Conservation (phyloP, 2,888 invertebrate species). For the Heterodera filipjevi region DNA sequence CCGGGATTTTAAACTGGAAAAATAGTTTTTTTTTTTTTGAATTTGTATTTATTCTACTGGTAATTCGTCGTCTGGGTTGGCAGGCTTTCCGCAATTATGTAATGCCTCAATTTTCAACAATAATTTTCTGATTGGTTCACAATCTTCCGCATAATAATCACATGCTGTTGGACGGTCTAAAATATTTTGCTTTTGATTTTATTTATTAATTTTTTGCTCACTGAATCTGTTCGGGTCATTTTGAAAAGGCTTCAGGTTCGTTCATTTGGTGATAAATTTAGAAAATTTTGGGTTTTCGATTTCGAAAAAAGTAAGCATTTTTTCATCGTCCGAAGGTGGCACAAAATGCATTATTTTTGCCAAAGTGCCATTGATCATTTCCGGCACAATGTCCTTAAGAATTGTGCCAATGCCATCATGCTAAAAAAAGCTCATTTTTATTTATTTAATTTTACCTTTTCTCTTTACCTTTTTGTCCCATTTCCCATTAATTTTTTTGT, state of each 20-base stretch:
- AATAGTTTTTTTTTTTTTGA: too few relatives aligned
- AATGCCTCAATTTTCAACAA: too few relatives aligned
- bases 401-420: background rate
- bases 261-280: background rate
- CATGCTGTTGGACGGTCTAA: too few relatives aligned
- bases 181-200: too few relatives aligned
- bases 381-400: background rate
- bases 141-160: too few relatives aligned
- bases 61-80: too few relatives aligned
- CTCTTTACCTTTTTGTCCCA: too few relatives aligned
- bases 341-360: background rate
- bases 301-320: background rate
- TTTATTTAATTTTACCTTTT: background rate
- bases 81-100: too few relatives aligned
- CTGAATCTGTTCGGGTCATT: background rate
- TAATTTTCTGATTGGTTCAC: too few relatives aligned
- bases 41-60: too few relatives aligned
- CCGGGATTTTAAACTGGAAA: too few relatives aligned
- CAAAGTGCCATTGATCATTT: background rate
- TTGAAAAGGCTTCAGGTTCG: background rate
- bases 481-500: too few relatives aligned
- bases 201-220: background rate
- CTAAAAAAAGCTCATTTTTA: background rate
- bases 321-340: background rate
- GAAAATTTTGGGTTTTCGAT: background rate